A percentile compares a stretch with the other conserved stretches of the same genome.
Conservation (phyloP, 2,113 vertebrate species). For the Psittacus erithacus region DNA sequence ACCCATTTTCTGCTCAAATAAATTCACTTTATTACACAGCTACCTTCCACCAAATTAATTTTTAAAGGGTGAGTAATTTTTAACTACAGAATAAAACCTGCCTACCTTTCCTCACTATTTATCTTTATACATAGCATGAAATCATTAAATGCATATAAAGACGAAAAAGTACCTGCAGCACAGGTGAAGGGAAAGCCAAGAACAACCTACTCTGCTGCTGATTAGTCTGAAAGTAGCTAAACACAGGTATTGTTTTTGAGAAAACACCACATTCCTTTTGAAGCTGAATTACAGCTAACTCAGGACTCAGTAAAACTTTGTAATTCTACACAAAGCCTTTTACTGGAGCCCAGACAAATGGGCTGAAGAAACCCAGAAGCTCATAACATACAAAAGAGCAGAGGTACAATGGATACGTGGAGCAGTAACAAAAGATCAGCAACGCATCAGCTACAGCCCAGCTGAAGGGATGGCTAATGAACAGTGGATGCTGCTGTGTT, state of each 20-base stretch:
- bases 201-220: not conserved
- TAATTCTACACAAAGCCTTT: not conserved
- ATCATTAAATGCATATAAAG: too few relatives aligned
- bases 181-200: too few relatives aligned
- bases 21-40: too few relatives aligned
- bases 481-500: rapidly evolving
- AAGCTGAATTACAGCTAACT: not conserved
- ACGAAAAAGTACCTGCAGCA: too few relatives aligned
- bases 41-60: too few relatives aligned
- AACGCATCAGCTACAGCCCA: rapidly evolving
- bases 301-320: not conserved
- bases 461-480: not conserved
- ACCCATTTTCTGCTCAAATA: too few relatives aligned
- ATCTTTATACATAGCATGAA: too few relatives aligned
- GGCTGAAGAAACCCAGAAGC: not conserved
- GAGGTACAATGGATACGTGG: not conserved
- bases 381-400: rapidly evolving
- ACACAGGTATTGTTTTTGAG: not conserved
- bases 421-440: not conserved
- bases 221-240: not conserved
- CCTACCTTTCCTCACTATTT: too few relatives aligned
- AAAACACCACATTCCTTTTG: not conserved
- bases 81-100: too few relatives aligned
- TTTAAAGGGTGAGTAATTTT: too few relatives aligned
- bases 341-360: not conserved